Conservation (phyloP, 2,888 invertebrate genomes). For the Drosophila sordidula region DNA sequence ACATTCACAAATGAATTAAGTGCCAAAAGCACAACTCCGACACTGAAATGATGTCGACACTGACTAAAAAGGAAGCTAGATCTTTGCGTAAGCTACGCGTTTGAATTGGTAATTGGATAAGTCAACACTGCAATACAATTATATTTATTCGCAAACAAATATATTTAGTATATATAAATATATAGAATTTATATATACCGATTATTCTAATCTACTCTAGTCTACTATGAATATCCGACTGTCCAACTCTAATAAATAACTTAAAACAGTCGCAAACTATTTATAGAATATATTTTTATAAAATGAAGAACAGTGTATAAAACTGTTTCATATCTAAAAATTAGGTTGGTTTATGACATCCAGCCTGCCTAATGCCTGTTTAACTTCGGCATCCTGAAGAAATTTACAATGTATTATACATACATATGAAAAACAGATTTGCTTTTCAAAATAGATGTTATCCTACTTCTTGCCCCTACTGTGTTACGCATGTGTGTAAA, state of each 20-base stretch:
- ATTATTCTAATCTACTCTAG: no score
- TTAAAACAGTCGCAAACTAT: no score
- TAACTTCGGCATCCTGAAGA: no score
- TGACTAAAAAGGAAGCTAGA: conserved; percentile 24
- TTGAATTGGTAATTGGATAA: background rate
- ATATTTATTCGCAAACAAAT: background rate
- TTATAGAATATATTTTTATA: no score
- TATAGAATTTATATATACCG: no score
- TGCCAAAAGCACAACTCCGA: conserved; percentile 78
- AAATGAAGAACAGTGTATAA: no score
- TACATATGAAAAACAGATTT: background rate
- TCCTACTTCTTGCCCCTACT: conserved; percentile 24
- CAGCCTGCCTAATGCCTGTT: no score
- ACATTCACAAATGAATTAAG: conserved; percentile 78
- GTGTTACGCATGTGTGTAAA: conserved; percentile 22
- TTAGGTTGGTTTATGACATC: no score
- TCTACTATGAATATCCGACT: no score
- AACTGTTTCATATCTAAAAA: no score
- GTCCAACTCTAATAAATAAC: no score
- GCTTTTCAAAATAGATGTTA: conserved; percentile 7
- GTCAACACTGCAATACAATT: background rate
- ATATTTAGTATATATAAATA: background rate
- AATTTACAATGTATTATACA: no score
- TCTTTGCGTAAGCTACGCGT: conserved; percentile 14
- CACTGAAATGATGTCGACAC: conserved; percentile 51